Base-by-base conservation (phyloP, 1,140 invertebrate species). In the Anastatus disparis region DNA sequence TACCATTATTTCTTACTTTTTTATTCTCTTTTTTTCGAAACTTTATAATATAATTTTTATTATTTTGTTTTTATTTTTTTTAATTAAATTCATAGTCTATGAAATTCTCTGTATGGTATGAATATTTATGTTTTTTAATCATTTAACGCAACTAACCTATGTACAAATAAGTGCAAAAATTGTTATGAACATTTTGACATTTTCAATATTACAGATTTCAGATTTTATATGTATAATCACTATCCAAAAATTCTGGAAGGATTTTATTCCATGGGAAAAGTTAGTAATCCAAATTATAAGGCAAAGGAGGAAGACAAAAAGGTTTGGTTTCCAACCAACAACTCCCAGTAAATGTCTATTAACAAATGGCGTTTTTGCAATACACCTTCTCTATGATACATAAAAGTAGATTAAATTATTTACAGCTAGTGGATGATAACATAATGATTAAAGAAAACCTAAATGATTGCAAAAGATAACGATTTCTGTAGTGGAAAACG, bases 391-490 rank as follows among this genome's bases (percentile, higher is more conserved):
- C 42, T n/a, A 31, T 44, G 26, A 52, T 40, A 24, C 40, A 50
- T 50, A 65, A 58, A 10, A 58, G 26, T 50, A 59, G 29, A 40
- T 38, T 65, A 65, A 9, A 65, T 42, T 52, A 44, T n/a, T 7
- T 59, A 24, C 42, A 52, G 17, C 8, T 48, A 56, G 55, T 48
- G 26, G 15, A 42, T 71, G n/a, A 52, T 15, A 56, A 48, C 42
- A 55, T 59, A 48, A 71, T 52, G 29, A 42, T 52, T 17, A 20
- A 42, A 59, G 31, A 26, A 63, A 38, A 42, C 8, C n/a, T 71
- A 59, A 52, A 29, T 61, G 15, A 66, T 50, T 24, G 40, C 35
- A 40, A 50, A 31, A 71, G 70, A 71, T 71, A 71, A 65, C 70
- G 44, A 66, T 65, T 66, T 59, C 24, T 42, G 46, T 35, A 15